Evolutionary conservation across 2,113 vertebrate species (phyloP).

Genomic region (Oreochromis spilurus): DNA sequence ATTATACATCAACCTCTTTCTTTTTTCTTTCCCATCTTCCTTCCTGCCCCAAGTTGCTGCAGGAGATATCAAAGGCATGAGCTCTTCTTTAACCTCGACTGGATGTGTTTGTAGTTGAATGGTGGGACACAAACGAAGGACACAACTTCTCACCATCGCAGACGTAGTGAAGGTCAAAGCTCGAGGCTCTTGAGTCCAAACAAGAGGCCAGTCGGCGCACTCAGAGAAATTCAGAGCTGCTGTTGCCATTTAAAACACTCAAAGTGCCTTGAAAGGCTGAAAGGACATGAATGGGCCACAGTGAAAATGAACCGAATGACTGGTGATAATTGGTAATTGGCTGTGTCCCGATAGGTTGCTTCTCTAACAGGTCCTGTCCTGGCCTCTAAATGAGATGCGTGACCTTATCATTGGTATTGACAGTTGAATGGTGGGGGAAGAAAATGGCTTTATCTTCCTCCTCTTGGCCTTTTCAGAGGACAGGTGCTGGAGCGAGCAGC

Average conservation of each 20-base stretch:
- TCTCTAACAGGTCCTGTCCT: not conserved
- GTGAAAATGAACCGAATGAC: not conserved
- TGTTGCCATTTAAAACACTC: not conserved
- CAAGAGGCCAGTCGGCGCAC: not conserved
- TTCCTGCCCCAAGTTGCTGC: slow-evolving; percentile 21
- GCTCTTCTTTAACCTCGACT: slow-evolving; percentile 28
- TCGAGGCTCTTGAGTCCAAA: slow-evolving; percentile 18
- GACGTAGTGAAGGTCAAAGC: not conserved
- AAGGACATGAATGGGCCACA: not conserved
- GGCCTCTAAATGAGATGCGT: not conserved
- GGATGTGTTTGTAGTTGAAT: slow-evolving; percentile 23
- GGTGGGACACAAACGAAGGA: not conserved
- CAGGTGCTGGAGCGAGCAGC: not conserved
- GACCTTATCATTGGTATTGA: slow-evolving; percentile 7
- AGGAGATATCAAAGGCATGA: slow-evolving; percentile 42
- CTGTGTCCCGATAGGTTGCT: not conserved
- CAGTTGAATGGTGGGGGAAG: not conserved
- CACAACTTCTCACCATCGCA: not conserved
- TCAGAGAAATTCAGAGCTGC: not conserved
- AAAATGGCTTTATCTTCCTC: not conserved
- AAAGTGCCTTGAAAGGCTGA: not conserved
- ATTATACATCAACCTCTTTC: slow-evolving; percentile 58
- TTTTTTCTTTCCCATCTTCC: not conserved
- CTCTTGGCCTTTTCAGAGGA: slow-evolving; percentile 6
- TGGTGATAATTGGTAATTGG: not conserved